Evolutionary conservation across 2,888 invertebrate species (phyloP).

Genomic region (Agriopis aurantiaria): DNA sequence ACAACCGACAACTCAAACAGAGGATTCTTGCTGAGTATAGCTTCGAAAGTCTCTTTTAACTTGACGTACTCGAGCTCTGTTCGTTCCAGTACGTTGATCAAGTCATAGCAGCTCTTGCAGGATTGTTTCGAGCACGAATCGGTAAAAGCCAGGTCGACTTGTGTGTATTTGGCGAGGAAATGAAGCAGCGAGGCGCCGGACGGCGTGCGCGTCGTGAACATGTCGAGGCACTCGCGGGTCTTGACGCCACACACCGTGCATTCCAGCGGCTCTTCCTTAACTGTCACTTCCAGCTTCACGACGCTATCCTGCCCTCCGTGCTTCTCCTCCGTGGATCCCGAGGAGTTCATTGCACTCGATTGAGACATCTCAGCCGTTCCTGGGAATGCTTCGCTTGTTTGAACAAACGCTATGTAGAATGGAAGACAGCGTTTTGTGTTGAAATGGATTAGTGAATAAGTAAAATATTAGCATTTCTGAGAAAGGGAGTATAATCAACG

Average conservation of each 20-base stretch:
- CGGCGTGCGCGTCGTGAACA: slow-evolving; percentile 59
- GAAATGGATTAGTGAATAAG: background rate
- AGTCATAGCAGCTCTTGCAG: slow-evolving; percentile 72
- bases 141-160: slow-evolving; percentile 55
- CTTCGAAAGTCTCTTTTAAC: slow-evolving; percentile 72
- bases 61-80: slow-evolving; percentile 75
- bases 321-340: slow-evolving; percentile 11
- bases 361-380: slow-evolving; percentile 62
- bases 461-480: slow-evolving; percentile 11
- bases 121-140: slow-evolving; percentile 60
- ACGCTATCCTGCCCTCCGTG: slow-evolving; percentile 52
- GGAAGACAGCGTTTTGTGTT: background rate
- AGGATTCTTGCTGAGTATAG: slow-evolving; percentile 75
- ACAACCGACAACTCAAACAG: slow-evolving; percentile 58
- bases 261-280: slow-evolving; percentile 72
- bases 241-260: slow-evolving; percentile 69
- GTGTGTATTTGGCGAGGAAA: slow-evolving; percentile 67
- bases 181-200: slow-evolving; percentile 63
- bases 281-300: slow-evolving; percentile 65
- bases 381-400: slow-evolving; percentile 22
- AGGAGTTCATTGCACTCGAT: slow-evolving; percentile 66
- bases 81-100: slow-evolving; percentile 73
- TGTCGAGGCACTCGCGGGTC: slow-evolving; percentile 61
- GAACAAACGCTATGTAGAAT: background rate
- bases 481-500: slow-evolving; percentile 7